phyloP scores from a whole-genome alignment of 1,140 invertebrate genomes.

The Hyphantria cunea region DNA sequence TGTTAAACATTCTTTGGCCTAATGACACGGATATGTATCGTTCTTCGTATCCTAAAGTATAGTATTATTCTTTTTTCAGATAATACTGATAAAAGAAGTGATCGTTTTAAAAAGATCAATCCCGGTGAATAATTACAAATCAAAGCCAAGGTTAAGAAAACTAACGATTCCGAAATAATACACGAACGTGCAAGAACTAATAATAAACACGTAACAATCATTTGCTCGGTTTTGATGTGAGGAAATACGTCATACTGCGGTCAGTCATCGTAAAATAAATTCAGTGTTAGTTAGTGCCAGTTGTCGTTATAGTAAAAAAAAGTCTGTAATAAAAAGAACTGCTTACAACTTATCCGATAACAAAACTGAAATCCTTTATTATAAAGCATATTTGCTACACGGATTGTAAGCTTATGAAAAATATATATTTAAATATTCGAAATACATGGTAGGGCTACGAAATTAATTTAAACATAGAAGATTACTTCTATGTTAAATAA shows the following conservation, averaged over 20 bases:
- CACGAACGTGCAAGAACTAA: constrained; percentile 69
- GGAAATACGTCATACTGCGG: constrained; percentile 60
- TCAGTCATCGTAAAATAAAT: constrained; percentile 71
- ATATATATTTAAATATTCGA: too few relatives aligned
- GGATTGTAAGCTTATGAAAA: too few relatives aligned
- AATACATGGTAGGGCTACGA: too few relatives aligned
- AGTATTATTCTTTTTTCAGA: constrained; percentile 36
- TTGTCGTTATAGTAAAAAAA: too few relatives aligned
- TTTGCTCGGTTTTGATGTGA: constrained; percentile 61
- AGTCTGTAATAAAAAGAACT: too few relatives aligned
- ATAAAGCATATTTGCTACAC: too few relatives aligned
- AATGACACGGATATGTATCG: constrained; percentile 62
- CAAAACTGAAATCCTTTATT: too few relatives aligned
- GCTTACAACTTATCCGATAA: too few relatives aligned
- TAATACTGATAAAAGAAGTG: constrained; percentile 28
- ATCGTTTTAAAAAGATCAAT: constrained; percentile 19
- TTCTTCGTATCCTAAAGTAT: constrained; percentile 33
- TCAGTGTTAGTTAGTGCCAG: constrained; percentile 45
- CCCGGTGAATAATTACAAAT: constrained; percentile 39
- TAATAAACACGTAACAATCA: constrained; percentile 78
- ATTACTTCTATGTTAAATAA: too few relatives aligned
- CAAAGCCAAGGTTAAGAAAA: constrained; percentile 65
- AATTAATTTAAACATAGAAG: too few relatives aligned
- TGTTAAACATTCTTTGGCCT: constrained; percentile 60
- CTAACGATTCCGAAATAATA: constrained; percentile 49